A percentile compares a stretch with the other conserved stretches of the same genome.
These are phyloP conservation scores for Pinctada fucata DNA, from an alignment of 2,888 invertebrate species.

Conservation along the genomic window DNA sequence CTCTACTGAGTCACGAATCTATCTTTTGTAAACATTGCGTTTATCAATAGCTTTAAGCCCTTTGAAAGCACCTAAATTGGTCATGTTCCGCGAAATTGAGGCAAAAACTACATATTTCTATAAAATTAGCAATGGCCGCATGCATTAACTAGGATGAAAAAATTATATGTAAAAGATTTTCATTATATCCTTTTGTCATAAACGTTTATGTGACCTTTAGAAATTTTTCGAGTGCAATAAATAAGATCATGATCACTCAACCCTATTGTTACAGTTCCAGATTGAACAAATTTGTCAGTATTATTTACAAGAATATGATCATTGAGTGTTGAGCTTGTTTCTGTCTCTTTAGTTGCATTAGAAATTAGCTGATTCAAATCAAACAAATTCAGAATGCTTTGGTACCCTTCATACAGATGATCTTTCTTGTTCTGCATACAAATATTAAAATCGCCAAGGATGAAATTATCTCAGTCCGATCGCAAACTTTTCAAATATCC, in stretches of 20 bases:
- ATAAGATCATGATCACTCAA: slow-evolving; percentile 16
- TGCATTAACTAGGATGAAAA: too few species aligned
- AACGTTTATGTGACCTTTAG: too few species aligned
- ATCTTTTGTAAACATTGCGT: too few species aligned
- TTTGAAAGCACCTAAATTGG: too few species aligned
- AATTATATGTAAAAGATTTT: too few species aligned
- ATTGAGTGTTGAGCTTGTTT: slow-evolving; percentile 13
- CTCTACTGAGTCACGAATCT: too few species aligned
- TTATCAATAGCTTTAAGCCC: too few species aligned
- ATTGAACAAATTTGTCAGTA: slow-evolving; percentile 18
- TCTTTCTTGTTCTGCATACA: not conserved
- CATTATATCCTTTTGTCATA: too few species aligned
- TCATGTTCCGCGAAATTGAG: too few species aligned
- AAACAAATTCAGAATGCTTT: slow-evolving; percentile 3
- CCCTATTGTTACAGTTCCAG: slow-evolving; percentile 16
- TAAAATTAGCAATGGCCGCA: too few species aligned
- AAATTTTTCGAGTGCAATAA: slow-evolving; percentile 9
- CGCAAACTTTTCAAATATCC: not conserved
- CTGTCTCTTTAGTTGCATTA: slow-evolving; percentile 3
- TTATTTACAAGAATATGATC: slow-evolving; percentile 26
- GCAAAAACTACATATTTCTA: too few species aligned
- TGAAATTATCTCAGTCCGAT: slow-evolving; percentile 2
- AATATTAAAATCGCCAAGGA: not conserved
- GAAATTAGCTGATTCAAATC: too few species aligned
- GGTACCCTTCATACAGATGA: not conserved